Evolutionary conservation across 2,113 vertebrate species (phyloP), one percentile per base, ranked within the genome.

Genomic region (Lophura nycthemera): DNA sequence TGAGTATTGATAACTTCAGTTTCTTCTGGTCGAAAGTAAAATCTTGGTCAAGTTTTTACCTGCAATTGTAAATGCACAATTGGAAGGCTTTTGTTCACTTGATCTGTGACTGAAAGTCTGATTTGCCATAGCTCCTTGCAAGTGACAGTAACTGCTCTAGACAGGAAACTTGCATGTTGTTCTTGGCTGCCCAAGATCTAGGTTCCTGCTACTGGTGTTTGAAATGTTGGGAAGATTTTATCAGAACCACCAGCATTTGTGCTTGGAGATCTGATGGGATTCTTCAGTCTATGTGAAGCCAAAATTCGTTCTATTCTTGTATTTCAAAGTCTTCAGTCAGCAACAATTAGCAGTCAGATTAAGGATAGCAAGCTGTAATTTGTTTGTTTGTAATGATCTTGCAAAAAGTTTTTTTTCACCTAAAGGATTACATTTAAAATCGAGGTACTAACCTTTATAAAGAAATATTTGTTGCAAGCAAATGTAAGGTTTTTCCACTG

Each of bases 131-230:
- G 36, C 4, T 92, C 5, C 24, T 69, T 66, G 12, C 76, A 70
- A 50, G 16, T 47, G 34, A 25, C 2, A 73, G 13, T 22, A 76
- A 21, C 48, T 70, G 14, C 24, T 78, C 24, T 73, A 8, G 17
- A 11, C 12, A 60, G 47, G 52, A 43, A 60, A 48, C 15, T 59
- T 4, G 19, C 30, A 4, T n/a, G 19, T 36, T 21, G 59, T n/a
- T 18, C 19, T 72, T 71, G 24, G 8, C n/a, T 47, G 5, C 10
- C 6, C 27, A 52, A 72, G 79, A 42, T 21, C 21, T 38, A n/a
- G 15, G 48, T 73, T 73, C 0, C 0, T 66, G 14, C 12, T 43
- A 29, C 36, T 27, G 17, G 10, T 40, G 61, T 34, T 77, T 64
- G 24, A 57, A 74, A 65, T 47, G 17, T 45, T 18, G 13, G 15